These are phyloP conservation scores for Erythrolamprus reginae DNA, from an alignment of 2,113 vertebrate species.

Conservation along the genomic window DNA sequence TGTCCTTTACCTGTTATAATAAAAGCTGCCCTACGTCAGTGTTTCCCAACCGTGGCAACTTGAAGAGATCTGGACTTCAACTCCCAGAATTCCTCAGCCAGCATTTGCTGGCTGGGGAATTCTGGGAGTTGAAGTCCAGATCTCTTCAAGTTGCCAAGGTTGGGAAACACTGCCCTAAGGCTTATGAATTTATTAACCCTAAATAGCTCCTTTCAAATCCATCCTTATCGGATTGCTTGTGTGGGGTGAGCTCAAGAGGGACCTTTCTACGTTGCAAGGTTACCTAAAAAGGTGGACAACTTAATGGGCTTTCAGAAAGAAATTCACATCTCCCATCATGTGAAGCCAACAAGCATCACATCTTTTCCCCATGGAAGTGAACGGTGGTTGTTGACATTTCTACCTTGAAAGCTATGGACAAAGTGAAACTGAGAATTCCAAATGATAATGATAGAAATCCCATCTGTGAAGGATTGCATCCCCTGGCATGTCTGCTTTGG, in stretches of 20 bases:
- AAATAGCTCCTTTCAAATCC: neutral
- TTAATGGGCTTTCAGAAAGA: neutral
- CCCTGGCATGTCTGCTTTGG: neutral
- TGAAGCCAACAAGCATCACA: neutral
- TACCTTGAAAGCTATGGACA: neutral
- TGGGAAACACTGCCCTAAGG: too few species aligned
- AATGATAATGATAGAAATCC: neutral
- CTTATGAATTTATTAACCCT: neutral
- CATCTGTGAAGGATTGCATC: neutral
- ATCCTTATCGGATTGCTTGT: neutral
- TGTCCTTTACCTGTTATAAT: neutral
- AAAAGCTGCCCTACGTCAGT: too few species aligned
- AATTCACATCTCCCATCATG: too few species aligned
- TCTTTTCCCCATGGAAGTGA: neutral
- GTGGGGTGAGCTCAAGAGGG: neutral
- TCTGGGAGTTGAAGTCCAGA: too few species aligned
- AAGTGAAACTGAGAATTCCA: neutral
- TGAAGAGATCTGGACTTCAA: too few species aligned
- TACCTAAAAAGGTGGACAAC: neutral
- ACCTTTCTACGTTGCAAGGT: too few species aligned
- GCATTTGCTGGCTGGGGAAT: too few species aligned
- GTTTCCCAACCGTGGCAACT: too few species aligned
- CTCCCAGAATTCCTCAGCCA: too few species aligned
- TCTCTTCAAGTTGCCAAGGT: too few species aligned
- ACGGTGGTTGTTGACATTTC: neutral